These are phyloP conservation scores for Lasioglossum albipes DNA, from an alignment of 1,140 invertebrate species.

Conservation along the genomic window DNA sequence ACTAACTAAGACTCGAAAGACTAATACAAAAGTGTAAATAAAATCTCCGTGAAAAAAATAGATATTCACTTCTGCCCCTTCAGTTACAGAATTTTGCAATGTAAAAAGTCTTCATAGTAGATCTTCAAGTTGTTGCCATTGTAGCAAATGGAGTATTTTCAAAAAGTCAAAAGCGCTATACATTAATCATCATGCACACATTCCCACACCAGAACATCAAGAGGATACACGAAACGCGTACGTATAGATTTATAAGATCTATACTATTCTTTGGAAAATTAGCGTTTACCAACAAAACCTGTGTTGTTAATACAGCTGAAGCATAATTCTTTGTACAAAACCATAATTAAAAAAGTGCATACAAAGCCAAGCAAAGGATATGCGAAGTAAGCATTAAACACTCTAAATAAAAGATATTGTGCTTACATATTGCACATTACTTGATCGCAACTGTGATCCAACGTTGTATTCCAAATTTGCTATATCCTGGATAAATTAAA, in stretches of 20 bases:
- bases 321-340: constrained; percentile 17
- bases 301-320: neutral
- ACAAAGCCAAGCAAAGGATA: constrained; percentile 8
- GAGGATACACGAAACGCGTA: constrained; percentile 18
- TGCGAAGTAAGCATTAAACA: constrained; percentile 16
- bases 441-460: constrained; percentile 29
- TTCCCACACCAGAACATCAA: neutral
- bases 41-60: too few relatives aligned
- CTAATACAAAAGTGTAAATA: too few relatives aligned
- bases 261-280: too few relatives aligned
- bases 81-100: neutral
- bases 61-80: neutral
- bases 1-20: too few relatives aligned
- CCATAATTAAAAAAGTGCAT: neutral
- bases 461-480: constrained; percentile 32
- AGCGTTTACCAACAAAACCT: neutral
- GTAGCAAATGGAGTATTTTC: neutral
- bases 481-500: constrained; percentile 33
- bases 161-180: neutral
- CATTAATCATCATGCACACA: constrained; percentile 11
- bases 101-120: neutral
- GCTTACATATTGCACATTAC: constrained; percentile 47
- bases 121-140: neutral
- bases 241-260: neutral
- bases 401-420: constrained; percentile 26